Evolutionary conservation across 2,888 invertebrate species (phyloP), one percentile per base, ranked within the genome.

Genomic region (Acanthopleura granulata): DNA sequence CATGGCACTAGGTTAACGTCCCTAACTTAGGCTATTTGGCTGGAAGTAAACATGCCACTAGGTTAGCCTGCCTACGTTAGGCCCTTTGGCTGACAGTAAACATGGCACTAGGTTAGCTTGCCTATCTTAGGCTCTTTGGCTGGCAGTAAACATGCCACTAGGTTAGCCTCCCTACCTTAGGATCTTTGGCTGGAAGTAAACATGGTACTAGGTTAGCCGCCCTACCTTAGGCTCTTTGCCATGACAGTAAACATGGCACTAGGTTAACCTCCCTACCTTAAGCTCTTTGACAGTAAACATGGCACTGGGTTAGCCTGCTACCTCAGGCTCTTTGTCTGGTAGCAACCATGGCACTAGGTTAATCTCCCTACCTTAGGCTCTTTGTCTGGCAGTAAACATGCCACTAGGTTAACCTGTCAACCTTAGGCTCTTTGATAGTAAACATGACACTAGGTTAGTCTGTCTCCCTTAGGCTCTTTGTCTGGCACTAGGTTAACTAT

Each of bases 301-400:
- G 51, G 51, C 14, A 15, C 18, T 18, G 14, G 14, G 18, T 51
- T 18, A 51, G 18, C 51, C n/a, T n/a, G 14, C 18, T 51, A 51
- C 51, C 51, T 51, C 14, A 51, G 51, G 51, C 18, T 51, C 51
- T 18, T 51, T 51, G 51, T 51, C 51, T 51, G 51, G 51, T 18
- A 51, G 18, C 18, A 51, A 51, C 14, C 51, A 51, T 51, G 51
- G 51, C 14, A 15, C 18, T 18, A 15, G 14, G 18, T 51, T 51
- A 51, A 51, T 51, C 14, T 51, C 14, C 18, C 18, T 51, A 51
- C 51, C 51, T 51, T 14, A 15, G 51, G 51, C 18, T 51, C 51
- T 18, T 51, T 51, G 51, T 51, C 51, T 51, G 51, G 51, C 51
- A 51, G 18, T 51, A 51, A 51, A 51, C 51, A 51, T 51, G 51